Conservation (phyloP, 1,140 invertebrate genomes). For the Drosophila rhopaloa region DNA sequence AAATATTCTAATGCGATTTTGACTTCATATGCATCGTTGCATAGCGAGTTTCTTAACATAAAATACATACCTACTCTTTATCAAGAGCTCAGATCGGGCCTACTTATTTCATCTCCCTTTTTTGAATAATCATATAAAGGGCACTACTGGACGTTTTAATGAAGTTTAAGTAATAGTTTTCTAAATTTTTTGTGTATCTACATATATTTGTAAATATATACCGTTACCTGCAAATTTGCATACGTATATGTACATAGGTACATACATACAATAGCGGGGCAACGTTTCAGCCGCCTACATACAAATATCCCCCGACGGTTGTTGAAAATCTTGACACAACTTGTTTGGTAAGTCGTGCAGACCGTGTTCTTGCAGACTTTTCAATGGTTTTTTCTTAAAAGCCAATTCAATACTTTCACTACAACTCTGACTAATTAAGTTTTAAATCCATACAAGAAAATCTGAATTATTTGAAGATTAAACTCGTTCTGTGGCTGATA, state of each 20-base stretch:
- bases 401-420: no score
- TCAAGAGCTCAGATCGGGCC: not conserved
- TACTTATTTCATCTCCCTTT: not conserved
- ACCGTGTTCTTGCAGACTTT: constrained; percentile 25
- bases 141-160: not conserved
- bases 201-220: no score
- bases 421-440: no score
- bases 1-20: not conserved
- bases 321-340: constrained; percentile 49
- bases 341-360: constrained; percentile 67
- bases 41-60: constrained; percentile 28
- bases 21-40: constrained; percentile 22
- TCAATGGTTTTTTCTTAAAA: constrained; percentile 9
- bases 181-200: no score
- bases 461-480: no score
- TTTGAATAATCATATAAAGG: not conserved
- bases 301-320: constrained; percentile 11
- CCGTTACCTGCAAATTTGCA: constrained; percentile 27
- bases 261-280: not conserved
- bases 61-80: constrained; percentile 7
- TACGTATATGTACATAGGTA: not conserved
- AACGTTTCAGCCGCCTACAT: constrained; percentile 51
- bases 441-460: no score
- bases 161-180: not conserved
- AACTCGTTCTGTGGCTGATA: no score